Evolutionary conservation across 2,797 vertebrate species (phyloP).

Genomic region (Eurystomus glaucurus): DNA sequence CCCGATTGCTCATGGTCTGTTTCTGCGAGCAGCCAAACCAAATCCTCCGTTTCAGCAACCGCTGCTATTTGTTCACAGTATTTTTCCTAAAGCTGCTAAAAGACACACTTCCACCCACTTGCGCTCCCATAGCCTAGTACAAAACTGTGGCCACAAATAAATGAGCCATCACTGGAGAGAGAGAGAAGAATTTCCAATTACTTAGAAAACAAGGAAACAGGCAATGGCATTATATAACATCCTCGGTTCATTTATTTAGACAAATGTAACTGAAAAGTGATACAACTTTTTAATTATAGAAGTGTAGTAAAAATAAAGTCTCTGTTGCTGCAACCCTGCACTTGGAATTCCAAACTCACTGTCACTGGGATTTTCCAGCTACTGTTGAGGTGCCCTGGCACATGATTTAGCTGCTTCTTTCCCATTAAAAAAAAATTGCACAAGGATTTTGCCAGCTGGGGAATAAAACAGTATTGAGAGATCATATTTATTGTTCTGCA

Average conservation of each 20-base stretch:
- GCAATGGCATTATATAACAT: not conserved
- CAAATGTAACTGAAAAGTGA: not conserved
- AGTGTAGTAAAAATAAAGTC: not conserved
- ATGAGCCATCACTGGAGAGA: not conserved
- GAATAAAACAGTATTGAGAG: not conserved
- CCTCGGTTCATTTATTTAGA: conserved; percentile 45
- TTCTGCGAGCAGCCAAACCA: not conserved
- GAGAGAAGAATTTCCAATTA: not conserved
- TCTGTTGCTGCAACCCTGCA: not conserved
- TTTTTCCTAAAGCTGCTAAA: not conserved
- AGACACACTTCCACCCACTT: not conserved
- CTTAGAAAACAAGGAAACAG: not conserved
- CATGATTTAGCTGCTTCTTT: not conserved
- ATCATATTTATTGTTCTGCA: not conserved
- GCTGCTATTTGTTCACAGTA: not conserved
- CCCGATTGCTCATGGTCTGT: too few species aligned
- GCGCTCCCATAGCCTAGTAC: not conserved
- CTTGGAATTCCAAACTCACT: not conserved
- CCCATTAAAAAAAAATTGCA: not conserved
- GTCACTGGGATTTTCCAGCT: not conserved
- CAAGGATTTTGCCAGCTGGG: not conserved
- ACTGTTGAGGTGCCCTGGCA: not conserved
- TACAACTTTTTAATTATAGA: conserved; percentile 12
- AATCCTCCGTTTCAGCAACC: not conserved
- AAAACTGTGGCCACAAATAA: not conserved